Percentiles rank a stretch among this genome's conserved stretches.
Evolutionary conservation across 2,888 invertebrate genomes (phyloP).

Genomic region (Drosophila incognita): DNA sequence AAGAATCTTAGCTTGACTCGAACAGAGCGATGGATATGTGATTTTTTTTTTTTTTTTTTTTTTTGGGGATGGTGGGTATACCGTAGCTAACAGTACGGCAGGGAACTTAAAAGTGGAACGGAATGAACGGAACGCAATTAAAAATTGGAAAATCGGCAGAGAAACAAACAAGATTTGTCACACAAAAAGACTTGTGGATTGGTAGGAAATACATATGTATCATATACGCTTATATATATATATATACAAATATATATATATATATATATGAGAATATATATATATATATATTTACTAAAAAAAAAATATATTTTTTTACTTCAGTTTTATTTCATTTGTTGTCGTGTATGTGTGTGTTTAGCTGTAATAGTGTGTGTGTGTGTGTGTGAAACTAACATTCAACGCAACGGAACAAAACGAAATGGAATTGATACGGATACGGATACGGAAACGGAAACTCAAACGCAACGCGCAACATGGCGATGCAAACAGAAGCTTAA

Average conservation of each 20-base stretch:
- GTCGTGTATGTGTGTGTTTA: constrained; percentile 25
- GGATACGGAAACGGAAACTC: constrained; percentile 30
- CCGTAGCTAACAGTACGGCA: constrained; percentile 12
- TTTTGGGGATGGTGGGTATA: not conserved
- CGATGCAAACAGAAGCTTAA: constrained; percentile 46
- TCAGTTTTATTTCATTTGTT: constrained; percentile 35
- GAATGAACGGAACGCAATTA: constrained; percentile 45
- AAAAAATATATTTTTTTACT: constrained; percentile 25
- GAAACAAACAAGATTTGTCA: constrained; percentile 22
- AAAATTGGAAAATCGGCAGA: constrained; percentile 19
- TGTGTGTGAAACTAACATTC: constrained; percentile 37
- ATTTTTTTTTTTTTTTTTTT: not conserved
- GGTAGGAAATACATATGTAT: constrained; percentile 21
- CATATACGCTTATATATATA: constrained; percentile 10
- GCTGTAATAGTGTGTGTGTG: constrained; percentile 15
- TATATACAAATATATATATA: not conserved
- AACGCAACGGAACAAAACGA: constrained; percentile 41
- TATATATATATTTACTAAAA: constrained; percentile 2
- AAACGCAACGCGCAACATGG: constrained; percentile 16
- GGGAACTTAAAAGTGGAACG: constrained; percentile 40
- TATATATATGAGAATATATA: constrained; percentile 1
- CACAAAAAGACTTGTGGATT: constrained; percentile 30
- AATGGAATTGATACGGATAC: constrained; percentile 29
- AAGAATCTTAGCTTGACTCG: constrained; percentile 10
- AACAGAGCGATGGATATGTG: not conserved